These are phyloP conservation scores for Leptodactylus fallax DNA, from an alignment of 2,797 vertebrate genomes.

Conservation along the genomic window DNA sequence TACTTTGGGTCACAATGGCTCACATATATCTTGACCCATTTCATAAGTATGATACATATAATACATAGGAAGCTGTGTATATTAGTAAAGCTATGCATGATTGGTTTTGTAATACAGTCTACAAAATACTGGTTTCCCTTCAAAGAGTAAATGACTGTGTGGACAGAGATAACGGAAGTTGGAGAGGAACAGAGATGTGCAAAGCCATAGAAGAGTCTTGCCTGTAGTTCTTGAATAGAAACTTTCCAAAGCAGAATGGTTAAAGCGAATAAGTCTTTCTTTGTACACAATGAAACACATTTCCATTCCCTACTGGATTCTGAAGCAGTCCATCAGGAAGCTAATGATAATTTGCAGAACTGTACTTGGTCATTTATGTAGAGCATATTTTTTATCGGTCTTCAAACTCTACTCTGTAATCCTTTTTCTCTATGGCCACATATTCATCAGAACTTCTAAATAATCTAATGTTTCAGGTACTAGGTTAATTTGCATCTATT, in stretches of 20 bases:
- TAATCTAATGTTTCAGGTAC: constrained; percentile 58
- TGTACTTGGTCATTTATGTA: constrained; percentile 44
- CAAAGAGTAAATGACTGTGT: neutral
- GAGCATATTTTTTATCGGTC: constrained; percentile 37
- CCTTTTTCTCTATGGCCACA: constrained; percentile 56
- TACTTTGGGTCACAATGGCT: neutral
- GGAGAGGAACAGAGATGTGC: neutral
- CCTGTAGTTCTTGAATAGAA: neutral
- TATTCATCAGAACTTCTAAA: constrained; percentile 56
- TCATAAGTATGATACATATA: neutral
- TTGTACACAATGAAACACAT: constrained; percentile 41
- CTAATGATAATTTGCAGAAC: constrained; percentile 48
- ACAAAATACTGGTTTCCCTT: neutral
- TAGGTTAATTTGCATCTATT: constrained; percentile 61
- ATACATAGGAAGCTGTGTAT: neutral
- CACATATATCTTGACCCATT: neutral
- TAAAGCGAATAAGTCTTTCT: constrained; percentile 23
- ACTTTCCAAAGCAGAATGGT: constrained; percentile 23
- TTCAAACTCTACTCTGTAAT: constrained; percentile 49
- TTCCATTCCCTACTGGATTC: constrained; percentile 40
- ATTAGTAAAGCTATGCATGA: neutral
- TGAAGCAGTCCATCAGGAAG: constrained; percentile 14
- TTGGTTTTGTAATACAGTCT: neutral
- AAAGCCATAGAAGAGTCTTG: neutral
- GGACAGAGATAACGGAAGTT: neutral